Base-by-base conservation (phyloP, 2,888 invertebrate genomes). In the Barypeithes pellucidus region DNA sequence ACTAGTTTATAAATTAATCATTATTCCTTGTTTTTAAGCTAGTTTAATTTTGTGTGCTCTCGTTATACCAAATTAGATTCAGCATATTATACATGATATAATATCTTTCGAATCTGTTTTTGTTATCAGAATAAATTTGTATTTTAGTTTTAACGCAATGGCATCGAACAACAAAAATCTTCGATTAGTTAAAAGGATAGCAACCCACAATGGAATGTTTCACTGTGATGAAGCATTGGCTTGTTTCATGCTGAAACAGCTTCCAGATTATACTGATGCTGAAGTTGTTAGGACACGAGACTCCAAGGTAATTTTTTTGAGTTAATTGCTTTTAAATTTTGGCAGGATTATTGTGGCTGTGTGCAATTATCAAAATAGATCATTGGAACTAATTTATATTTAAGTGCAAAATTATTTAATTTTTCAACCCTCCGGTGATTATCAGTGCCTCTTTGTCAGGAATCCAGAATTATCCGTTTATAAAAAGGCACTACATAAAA, bases 141-240 rank as follows among this genome's bases (percentile, higher is more conserved):
- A 52, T 79, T 77, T 47, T 66, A 86, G 86, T 52, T 86, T 86
- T 77, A 76, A 75, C 57, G 79, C 79, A 47, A 86, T 86, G 86
- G 85, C 84, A 54, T 80, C 82, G 50, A 81, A 82, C 52, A 80
- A 76, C 36, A 85, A 86, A 78, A 78, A 66, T 57, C 57, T 84
- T 47, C 66, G 66, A 39, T 41, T 75, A 14, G 67, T 80, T 14
- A 82, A 86, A 66, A 87, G 83, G 82, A 93, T 94, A 73, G 94
- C 93, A 7, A 94, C 94, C 0, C 94, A 94, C 79, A 89, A 91
- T 88, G 97, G 97, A 0, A 89, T 89, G 0, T 98, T 98, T 84
- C 97, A 98, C 86, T 97, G 96, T 82, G 98, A 98, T 83, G 98
- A 98, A 86, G 95, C 93, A 0, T 87, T 99, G n/a, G 99, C 97